Evolutionary conservation across 2,797 vertebrate genomes (phyloP).

Genomic region (Melanitta fusca): DNA sequence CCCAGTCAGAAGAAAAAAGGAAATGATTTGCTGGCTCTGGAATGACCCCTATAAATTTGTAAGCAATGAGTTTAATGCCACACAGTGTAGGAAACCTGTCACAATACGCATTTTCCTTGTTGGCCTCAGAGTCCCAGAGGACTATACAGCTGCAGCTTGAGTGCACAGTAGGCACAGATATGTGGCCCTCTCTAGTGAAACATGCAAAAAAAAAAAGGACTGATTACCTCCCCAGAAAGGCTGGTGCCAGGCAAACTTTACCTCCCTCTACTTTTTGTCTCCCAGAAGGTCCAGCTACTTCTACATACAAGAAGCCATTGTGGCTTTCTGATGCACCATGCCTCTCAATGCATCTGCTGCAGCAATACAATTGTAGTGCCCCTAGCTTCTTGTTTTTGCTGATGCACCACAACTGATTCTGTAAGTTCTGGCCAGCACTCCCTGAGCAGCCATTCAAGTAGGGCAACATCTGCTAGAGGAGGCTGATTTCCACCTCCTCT

Average conservation of each 20-base stretch:
- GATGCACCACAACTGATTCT: background rate
- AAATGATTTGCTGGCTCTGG: background rate
- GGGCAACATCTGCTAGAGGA: background rate
- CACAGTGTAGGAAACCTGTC: background rate
- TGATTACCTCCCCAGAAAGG: background rate
- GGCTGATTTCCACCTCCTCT: background rate
- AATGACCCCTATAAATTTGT: background rate
- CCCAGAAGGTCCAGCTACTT: background rate
- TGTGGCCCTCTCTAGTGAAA: background rate
- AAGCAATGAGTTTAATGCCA: background rate
- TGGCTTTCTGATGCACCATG: background rate
- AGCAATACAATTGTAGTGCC: accelerated
- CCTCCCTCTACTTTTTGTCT: background rate
- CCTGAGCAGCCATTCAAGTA: background rate
- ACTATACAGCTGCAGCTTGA: background rate
- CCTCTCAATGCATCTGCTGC: background rate
- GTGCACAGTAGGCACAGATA: background rate
- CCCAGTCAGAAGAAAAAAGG: background rate
- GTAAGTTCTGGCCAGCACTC: background rate
- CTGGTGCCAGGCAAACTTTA: background rate
- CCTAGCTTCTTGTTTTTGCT: background rate
- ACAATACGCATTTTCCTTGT: background rate
- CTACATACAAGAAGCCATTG: background rate
- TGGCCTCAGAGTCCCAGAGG: background rate
- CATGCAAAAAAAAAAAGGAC: background rate